A percentile compares a stretch with the other conserved stretches of the same genome.
Evolutionary conservation across 2,888 invertebrate genomes (phyloP).

Genomic region (Yponomeuta cagnagella): DNA sequence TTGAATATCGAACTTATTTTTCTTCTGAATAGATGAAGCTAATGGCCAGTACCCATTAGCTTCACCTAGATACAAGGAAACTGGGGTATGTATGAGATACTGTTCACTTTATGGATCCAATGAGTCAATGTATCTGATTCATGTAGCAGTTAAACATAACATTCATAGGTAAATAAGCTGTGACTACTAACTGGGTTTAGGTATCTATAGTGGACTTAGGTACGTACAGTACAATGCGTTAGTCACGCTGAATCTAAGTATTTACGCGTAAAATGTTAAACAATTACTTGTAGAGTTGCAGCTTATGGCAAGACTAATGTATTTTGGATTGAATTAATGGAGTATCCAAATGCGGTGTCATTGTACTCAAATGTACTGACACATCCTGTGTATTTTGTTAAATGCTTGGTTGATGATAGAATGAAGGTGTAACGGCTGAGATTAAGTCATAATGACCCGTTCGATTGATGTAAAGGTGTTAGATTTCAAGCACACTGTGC

Average conservation of each 20-base stretch:
- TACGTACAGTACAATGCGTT: background rate
- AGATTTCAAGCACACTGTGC: background rate
- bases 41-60: background rate
- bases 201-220: background rate
- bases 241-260: background rate
- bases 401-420: background rate
- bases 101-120: background rate
- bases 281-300: background rate
- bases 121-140: conserved; percentile 1
- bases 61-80: background rate
- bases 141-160: background rate
- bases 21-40: background rate
- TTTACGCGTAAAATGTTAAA: background rate
- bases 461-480: background rate
- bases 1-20: background rate
- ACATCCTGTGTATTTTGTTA: background rate
- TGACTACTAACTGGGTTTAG: background rate
- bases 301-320: background rate
- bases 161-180: background rate
- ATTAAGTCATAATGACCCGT: background rate
- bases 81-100: conserved; percentile 1
- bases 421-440: background rate
- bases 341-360: background rate
- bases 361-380: background rate
- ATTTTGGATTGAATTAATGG: background rate